Evolutionary conservation across 2,113 vertebrate genomes (phyloP), one percentile per base, ranked within the genome.

Genomic region (Crypturellus undulatus): DNA sequence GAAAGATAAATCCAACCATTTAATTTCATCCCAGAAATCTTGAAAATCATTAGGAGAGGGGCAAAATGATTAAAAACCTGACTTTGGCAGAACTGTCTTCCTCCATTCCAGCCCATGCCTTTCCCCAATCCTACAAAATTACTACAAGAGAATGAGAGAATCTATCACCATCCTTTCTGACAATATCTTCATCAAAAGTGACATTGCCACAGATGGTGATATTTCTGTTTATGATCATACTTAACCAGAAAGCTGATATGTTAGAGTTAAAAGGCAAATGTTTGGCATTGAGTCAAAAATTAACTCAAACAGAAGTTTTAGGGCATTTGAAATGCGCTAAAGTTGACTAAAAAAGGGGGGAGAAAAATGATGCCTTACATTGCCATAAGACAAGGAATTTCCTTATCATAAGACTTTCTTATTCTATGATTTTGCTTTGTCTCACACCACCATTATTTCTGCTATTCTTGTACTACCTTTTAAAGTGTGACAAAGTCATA

Each of bases 181-280:
- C 42, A 76, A 54, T 65, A 59, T 77, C 54, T 85, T 79, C 79
- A 25, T 65, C 36, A 20, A 67, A 72, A 93, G 65, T 83, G 49
- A 51, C 76, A 93, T 51, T 90, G 76, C 36, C 40, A 75, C 90
- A 96, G 84, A 92, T 91, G 90, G 90, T 87, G 60, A 30, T 85
- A 93, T 94, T 97, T 96, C 87, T 96, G 54, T 95, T 96, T 96
- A 72, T 79, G 71, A 88, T 89, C 86, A 71, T 90, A 80, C 67
- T 91, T 96, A 92, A 62, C 51, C 75, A 42, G 51, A 85, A 87
- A 93, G 24, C 18, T 73, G 52, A 96, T 94, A 90, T n/a, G 47
- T 42, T 86, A 71, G 52, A 80, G 45, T 42, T 90, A 92, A 83
- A 85, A 87, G 56, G 54, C 63, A 96, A 90, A 63, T 86, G 12